Base-by-base conservation (phyloP, 2,888 invertebrate species). In the Mactromeris polynyma region DNA sequence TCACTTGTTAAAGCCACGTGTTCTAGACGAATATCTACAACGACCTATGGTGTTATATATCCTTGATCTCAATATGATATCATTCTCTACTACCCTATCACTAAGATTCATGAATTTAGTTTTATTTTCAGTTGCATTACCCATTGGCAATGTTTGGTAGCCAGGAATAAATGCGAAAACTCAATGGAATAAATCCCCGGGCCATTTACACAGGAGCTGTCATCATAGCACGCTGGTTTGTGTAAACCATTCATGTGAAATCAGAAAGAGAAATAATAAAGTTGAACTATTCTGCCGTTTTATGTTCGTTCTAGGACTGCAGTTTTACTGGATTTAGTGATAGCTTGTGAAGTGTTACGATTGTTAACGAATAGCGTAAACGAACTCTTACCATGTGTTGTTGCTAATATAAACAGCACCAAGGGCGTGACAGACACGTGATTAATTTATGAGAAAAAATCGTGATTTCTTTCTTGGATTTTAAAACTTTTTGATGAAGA, bases 381-480 rank as follows among this genome's bases (percentile, higher is more conserved):
- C 58, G 58, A 64, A 64, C 58, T 9, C 26, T 26, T 26, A n/a
- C 6, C 58, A 82, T 69, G 64, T 82, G 64, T 82, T 82, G n/a
- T 64, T 64, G 38, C 40, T 82, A 40, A 64, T 69, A 40, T 82
- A 82, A 82, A 82, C 82, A 82, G 26, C 40, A 69, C n/a, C 26
- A n/a, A 40, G 82, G 64, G 82, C 82, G 82, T 82, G 82, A 82
- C 82, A 82, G 64, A 42, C 36, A 38, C 31, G 26, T 82, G 69
- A 82, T 64, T 42, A 64, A 82, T 82, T 40, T 77, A 64, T 82
- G 82, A 69, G 69, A 64, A 82, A 82, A 64, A 26, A 26, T 26
- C 58, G n/a, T 64, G 58, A 64, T 26, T 26, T 17, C 19, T 40
- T 33, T 40, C 69, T 64, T 58, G 14, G 38, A 36, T 0, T 38